Evolutionary conservation across 2,113 vertebrate species (phyloP).

Genomic region (Chionis minor): DNA sequence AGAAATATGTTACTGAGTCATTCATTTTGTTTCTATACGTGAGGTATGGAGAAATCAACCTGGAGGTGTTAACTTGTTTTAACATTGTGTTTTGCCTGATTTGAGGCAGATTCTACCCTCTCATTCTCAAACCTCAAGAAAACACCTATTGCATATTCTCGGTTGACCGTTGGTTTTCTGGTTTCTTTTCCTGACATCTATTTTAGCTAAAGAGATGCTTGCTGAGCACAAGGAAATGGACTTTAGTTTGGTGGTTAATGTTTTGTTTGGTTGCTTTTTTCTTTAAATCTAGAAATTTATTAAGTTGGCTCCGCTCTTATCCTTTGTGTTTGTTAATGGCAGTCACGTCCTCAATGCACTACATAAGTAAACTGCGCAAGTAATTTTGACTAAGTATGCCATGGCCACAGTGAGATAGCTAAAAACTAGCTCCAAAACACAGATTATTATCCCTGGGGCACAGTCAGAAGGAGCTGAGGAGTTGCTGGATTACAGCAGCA

Average conservation of each 20-base stretch:
- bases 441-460: background rate
- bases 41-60: background rate
- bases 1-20: background rate
- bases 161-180: background rate
- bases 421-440: background rate
- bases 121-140: background rate
- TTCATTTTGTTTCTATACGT: background rate
- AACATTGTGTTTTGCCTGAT: background rate
- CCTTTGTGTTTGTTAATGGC: background rate
- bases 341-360: accelerated
- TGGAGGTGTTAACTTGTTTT: background rate
- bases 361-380: accelerated
- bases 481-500: background rate
- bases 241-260: background rate
- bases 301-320: accelerated
- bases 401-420: no score
- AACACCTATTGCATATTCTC: accelerated
- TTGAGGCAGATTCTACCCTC: background rate
- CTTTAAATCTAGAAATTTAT: background rate
- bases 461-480: background rate
- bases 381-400: background rate
- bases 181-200: background rate
- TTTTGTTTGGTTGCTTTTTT: background rate
- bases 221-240: background rate
- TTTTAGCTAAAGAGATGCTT: background rate